Percentiles rank a stretch among this genome's conserved stretches.
These are phyloP conservation scores for Ganaspis brasiliensis DNA, from an alignment of 2,888 invertebrate genomes.

Conservation along the genomic window DNA sequence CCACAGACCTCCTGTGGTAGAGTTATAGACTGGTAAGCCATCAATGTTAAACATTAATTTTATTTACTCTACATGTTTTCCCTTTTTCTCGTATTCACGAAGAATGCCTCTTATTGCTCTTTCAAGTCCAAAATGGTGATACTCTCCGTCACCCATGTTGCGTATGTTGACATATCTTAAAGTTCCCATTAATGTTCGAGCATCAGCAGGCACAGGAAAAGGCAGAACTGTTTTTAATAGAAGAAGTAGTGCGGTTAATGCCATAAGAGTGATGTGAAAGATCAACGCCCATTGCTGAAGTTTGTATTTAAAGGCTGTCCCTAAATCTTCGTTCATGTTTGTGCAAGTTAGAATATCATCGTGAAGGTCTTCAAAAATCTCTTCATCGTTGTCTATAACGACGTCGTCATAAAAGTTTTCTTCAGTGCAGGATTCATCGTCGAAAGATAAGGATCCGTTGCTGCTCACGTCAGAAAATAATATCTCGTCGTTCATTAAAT, in stretches of 20 bases:
- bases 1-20: constrained; percentile 49
- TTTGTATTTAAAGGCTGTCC: background rate
- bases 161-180: background rate
- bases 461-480: no score
- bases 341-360: background rate
- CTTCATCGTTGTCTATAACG: background rate
- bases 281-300: background rate
- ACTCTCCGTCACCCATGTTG: background rate
- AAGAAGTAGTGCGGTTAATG: background rate
- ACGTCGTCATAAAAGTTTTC: background rate
- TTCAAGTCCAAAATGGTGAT: background rate
- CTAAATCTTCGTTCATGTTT: background rate
- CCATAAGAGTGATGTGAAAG: background rate
- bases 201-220: background rate
- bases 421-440: background rate
- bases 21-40: constrained; percentile 14
- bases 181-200: background rate
- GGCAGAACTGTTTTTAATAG: background rate
- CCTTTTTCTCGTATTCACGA: background rate
- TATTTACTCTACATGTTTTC: background rate
- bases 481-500: no score
- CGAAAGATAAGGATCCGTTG: background rate
- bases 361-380: background rate
- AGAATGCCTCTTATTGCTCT: background rate
- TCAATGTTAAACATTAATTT: constrained; percentile 37